These are phyloP conservation scores for Eulimnadia texana DNA, from an alignment of 1,140 invertebrate genomes.

Conservation along the genomic window DNA sequence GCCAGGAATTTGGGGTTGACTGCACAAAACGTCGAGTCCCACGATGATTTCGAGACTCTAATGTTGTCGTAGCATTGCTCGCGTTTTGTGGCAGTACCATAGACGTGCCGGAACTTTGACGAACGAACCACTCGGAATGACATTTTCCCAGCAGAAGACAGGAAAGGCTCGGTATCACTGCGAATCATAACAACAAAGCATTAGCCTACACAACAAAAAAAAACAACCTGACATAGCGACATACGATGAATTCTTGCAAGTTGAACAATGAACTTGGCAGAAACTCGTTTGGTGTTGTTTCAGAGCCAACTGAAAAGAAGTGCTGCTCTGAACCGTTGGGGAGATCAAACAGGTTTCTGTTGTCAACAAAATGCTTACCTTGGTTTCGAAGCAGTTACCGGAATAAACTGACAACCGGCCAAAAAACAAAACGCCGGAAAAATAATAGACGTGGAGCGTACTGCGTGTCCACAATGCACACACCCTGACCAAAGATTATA, in stretches of 20 bases:
- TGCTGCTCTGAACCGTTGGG: too few species aligned
- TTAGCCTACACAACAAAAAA: neutral
- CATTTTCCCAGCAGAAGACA: too few species aligned
- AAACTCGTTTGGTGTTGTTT: neutral
- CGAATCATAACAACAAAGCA: neutral
- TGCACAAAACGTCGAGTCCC: slow-evolving; percentile 96
- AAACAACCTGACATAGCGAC: too few species aligned
- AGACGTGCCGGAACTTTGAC: slow-evolving; percentile 97
- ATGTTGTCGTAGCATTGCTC: slow-evolving; percentile 99
- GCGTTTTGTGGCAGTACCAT: slow-evolving; percentile 87
- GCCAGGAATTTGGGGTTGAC: slow-evolving; percentile 99
- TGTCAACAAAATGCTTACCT: too few species aligned
- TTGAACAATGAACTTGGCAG: neutral
- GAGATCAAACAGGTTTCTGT: too few species aligned
- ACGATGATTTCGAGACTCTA: slow-evolving; percentile 91
- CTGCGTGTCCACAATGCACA: too few species aligned
- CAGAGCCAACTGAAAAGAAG: too few species aligned
- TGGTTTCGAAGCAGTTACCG: too few species aligned
- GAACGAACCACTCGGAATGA: slow-evolving; percentile 89
- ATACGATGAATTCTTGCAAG: neutral
- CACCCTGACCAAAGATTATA: too few species aligned
- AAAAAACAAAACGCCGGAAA: too few species aligned
- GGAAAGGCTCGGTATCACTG: neutral
- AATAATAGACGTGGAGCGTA: too few species aligned
- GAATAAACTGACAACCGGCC: too few species aligned